phyloP scores from a whole-genome alignment of 1,140 invertebrate species.

The Lepidurus packardi region DNA sequence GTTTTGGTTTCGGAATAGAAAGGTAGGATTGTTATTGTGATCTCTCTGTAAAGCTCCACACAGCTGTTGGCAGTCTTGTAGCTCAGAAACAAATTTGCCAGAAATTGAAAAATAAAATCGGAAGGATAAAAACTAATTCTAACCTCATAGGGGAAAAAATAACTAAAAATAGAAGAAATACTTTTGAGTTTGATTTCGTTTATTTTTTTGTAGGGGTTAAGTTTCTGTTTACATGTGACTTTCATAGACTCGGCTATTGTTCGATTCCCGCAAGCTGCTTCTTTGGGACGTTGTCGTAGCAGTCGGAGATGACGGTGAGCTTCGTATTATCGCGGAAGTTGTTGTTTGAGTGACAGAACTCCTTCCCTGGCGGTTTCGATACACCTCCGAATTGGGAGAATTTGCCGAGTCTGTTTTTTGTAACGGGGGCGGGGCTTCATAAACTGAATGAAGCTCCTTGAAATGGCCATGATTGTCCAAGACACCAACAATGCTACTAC shows the following conservation, averaged over 20 bases:
- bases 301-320: not conserved
- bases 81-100: not conserved
- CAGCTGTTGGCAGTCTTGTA: not conserved
- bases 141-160: not conserved
- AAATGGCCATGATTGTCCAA: not conserved
- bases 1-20: not conserved
- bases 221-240: not conserved
- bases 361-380: not conserved
- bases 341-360: not conserved
- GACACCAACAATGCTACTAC: not conserved
- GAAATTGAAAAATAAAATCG: not conserved
- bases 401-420: not conserved
- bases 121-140: not conserved
- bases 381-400: not conserved
- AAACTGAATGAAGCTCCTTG: constrained; percentile 2
- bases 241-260: constrained; percentile 12
- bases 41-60: not conserved
- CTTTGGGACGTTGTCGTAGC: not conserved
- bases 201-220: not conserved
- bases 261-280: not conserved
- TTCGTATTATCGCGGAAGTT: not conserved
- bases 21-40: not conserved
- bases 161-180: not conserved
- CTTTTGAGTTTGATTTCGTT: too few species aligned
- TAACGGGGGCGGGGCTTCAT: constrained; percentile 3